phyloP scores from a whole-genome alignment of 2,797 vertebrate species.

The Myotis findleyi region DNA sequence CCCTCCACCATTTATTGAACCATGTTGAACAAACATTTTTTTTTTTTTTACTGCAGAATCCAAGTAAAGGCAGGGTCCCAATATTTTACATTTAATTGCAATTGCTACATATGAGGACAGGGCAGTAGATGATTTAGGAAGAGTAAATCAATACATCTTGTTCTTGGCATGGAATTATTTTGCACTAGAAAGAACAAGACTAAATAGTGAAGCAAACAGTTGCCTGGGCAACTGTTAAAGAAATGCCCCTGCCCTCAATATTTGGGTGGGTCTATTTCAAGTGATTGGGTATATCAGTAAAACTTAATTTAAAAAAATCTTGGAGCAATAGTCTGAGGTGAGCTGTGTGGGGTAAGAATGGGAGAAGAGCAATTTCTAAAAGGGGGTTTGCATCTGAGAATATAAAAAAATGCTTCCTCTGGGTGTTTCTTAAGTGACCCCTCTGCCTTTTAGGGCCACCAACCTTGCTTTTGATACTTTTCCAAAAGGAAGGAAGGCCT shows the following conservation, averaged over 20 bases:
- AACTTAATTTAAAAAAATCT: neutral
- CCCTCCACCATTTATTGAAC: conserved; percentile 44
- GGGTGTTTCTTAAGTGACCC: neutral
- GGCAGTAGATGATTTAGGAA: neutral
- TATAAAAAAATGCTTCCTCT: no score
- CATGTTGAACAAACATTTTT: conserved; percentile 53
- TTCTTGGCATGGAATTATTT: conserved; percentile 28
- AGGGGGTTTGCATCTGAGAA: neutral
- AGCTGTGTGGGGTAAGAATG: neutral
- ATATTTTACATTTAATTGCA: conserved; percentile 60
- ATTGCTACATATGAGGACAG: neutral
- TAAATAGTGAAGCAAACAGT: neutral
- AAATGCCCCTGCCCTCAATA: neutral
- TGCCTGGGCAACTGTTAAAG: neutral
- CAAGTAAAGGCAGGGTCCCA: conserved; percentile 28
- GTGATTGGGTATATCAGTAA: neutral
- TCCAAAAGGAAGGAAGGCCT: neutral
- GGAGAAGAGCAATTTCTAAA: neutral
- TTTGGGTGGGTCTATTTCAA: neutral
- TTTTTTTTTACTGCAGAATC: conserved; percentile 7
- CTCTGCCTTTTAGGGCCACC: neutral
- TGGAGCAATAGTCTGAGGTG: neutral
- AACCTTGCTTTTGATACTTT: neutral
- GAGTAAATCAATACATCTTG: conserved; percentile 19
- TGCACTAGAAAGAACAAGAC: neutral